These are phyloP conservation scores for Schizaphis graminum DNA, from an alignment of 2,888 invertebrate species.

Conservation along the genomic window DNA sequence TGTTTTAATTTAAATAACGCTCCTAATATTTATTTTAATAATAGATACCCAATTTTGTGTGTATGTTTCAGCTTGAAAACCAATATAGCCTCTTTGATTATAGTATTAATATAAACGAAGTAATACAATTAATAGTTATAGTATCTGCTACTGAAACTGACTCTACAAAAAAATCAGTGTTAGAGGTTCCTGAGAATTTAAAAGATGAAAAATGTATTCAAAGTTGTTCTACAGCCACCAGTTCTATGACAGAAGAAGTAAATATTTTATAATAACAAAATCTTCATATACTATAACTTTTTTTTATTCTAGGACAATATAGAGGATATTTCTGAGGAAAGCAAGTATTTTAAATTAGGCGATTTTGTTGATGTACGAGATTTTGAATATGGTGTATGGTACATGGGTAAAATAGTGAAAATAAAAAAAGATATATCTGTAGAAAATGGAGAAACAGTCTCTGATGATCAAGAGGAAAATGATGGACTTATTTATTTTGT, in stretches of 20 bases:
- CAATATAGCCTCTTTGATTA: constrained; percentile 83
- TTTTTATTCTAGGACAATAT: constrained; percentile 5
- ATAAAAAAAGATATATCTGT: constrained; percentile 65
- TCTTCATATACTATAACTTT: background rate
- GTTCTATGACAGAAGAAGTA: background rate
- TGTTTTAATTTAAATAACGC: too few species aligned
- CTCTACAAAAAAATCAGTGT: constrained; percentile 34
- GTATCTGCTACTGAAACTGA: constrained; percentile 67
- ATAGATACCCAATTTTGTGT: background rate
- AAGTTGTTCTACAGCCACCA: constrained; percentile 13
- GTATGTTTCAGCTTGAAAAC: constrained; percentile 77
- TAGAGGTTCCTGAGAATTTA: background rate
- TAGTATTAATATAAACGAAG: constrained; percentile 81
- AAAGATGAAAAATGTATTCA: constrained; percentile 12
- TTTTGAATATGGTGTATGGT: constrained; percentile 71
- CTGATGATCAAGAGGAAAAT: constrained; percentile 69
- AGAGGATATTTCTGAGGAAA: background rate
- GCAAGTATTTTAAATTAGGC: constrained; percentile 66
- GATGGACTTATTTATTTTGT: constrained; percentile 70
- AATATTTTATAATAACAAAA: background rate
- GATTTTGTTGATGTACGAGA: constrained; percentile 71
- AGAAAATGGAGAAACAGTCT: background rate
- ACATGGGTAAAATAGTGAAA: constrained; percentile 67
- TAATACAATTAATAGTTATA: constrained; percentile 78
- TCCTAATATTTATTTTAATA: too few species aligned